phyloP scores from a whole-genome alignment of 2,113 vertebrate genomes.

The Campylorhamphus procurvoides region DNA sequence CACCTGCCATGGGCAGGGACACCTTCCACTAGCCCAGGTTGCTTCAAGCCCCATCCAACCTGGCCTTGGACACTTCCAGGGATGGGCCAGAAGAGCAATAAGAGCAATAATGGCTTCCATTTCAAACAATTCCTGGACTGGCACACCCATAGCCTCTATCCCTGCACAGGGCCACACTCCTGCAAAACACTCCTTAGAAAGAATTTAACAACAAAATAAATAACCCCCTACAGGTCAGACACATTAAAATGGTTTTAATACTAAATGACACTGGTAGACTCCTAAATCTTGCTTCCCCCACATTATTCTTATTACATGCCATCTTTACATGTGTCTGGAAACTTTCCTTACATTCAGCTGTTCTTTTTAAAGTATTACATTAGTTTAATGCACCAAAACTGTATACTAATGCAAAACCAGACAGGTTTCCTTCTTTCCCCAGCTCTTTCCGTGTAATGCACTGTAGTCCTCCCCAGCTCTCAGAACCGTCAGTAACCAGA shows the following conservation, averaged over 20 bases:
- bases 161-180: background rate
- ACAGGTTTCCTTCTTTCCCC: background rate
- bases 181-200: background rate
- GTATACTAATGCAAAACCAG: background rate
- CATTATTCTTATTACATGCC: background rate
- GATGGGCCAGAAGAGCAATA: background rate
- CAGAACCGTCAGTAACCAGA: conserved; percentile 8
- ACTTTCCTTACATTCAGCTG: background rate
- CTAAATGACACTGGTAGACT: background rate
- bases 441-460: fast-evolving
- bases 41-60: fast-evolving
- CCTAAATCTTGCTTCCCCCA: background rate
- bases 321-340: background rate
- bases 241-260: background rate
- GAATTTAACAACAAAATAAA: background rate
- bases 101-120: background rate
- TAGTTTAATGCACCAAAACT: background rate
- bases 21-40: fast-evolving
- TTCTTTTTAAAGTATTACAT: background rate
- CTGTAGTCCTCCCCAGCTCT: background rate
- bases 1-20: background rate
- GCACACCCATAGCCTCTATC: background rate
- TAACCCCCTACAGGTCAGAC: background rate
- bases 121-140: background rate
- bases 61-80: background rate